phyloP scores from a whole-genome alignment of 2,113 vertebrate species.

The Cnemophilus loriae region DNA sequence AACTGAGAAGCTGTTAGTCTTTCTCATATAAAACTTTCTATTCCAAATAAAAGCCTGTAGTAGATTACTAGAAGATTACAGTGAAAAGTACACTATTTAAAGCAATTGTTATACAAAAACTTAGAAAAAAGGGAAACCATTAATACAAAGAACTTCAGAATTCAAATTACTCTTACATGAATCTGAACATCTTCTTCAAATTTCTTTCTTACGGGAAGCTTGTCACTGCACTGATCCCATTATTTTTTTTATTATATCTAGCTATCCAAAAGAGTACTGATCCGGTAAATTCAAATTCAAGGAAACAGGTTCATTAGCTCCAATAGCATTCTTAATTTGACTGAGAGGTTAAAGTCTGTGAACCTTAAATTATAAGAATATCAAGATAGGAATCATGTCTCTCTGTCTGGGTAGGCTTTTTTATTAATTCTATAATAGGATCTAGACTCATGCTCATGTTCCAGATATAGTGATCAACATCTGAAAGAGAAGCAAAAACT shows the following conservation, averaged over 20 bases:
- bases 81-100: neutral
- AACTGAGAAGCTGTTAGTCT: neutral
- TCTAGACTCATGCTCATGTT: conserved; percentile 7
- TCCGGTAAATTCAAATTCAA: conserved; percentile 49
- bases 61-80: neutral
- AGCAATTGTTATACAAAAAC: neutral
- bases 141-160: neutral
- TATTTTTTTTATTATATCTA: neutral
- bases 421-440: conserved; percentile 19
- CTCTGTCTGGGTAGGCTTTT: conserved; percentile 28
- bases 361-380: conserved; percentile 11
- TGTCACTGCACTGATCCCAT: neutral
- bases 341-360: conserved; percentile 29
- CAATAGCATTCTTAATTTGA: conserved; percentile 24
- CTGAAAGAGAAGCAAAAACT: conserved; percentile 12
- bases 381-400: conserved; percentile 38
- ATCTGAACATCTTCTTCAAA: neutral
- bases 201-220: neutral
- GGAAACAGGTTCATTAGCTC: conserved; percentile 42
- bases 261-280: neutral
- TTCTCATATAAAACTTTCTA: neutral
- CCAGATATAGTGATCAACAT: conserved; percentile 15
- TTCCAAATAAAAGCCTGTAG: neutral
- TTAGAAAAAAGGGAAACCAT: neutral
- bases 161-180: neutral